Conservation (phyloP, 1,140 invertebrate species). For the Psix sp. region DNA sequence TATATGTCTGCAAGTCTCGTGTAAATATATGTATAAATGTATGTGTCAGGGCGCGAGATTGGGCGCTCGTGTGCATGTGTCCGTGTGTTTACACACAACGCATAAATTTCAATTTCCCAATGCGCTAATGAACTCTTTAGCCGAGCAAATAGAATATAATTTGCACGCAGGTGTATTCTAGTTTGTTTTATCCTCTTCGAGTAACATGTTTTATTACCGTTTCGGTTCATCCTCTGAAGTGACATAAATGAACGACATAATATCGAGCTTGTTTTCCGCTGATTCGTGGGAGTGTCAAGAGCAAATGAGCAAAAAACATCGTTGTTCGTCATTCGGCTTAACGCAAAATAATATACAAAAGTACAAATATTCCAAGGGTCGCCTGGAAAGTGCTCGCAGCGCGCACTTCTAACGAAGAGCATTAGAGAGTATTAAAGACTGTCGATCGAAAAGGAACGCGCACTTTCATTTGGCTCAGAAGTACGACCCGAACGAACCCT, state of each 20-base stretch:
- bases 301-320: constrained; percentile 53
- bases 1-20: constrained; percentile 51
- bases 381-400: not conserved
- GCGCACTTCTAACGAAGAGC: too few species aligned
- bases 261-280: constrained; percentile 13
- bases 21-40: constrained; percentile 52
- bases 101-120: constrained; percentile 44
- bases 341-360: constrained; percentile 52
- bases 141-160: constrained; percentile 57
- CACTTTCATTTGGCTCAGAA: constrained; percentile 13
- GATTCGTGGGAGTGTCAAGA: constrained; percentile 5
- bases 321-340: constrained; percentile 45
- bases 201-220: constrained; percentile 47
- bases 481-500: constrained; percentile 20
- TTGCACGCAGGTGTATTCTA: constrained; percentile 46
- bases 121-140: constrained; percentile 44
- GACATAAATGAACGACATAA: constrained; percentile 53
- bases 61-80: not conserved
- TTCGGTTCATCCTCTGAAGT: constrained; percentile 63
- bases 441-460: too few species aligned
- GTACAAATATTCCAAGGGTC: constrained; percentile 38
- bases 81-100: constrained; percentile 5
- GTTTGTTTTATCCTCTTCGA: constrained; percentile 18
- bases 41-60: constrained; percentile 9
- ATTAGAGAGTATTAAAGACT: too few species aligned